Base-by-base conservation (phyloP, 2,113 vertebrate genomes). In the Bos indicus region DNA sequence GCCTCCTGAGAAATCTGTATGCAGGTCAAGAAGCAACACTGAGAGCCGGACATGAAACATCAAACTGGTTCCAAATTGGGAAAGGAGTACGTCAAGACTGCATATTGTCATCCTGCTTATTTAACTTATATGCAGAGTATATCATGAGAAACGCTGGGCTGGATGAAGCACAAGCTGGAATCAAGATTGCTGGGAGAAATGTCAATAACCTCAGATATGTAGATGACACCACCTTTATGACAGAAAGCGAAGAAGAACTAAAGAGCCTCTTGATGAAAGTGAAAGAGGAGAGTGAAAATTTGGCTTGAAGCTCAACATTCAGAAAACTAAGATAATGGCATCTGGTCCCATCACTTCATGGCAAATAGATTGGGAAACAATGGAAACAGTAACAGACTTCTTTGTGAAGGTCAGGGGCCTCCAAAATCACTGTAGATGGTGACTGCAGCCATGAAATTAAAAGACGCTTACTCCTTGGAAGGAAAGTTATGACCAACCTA, bases 361-460 rank as follows among this genome's bases (percentile, higher is more conserved):
- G 33, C 33, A 21, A 67, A 11, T n/a, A 67, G 17, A 67, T n/a
- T 16, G 33, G 16, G 33, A 67, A n/a, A 67, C 16, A n/a, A 5
- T 67, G 64, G 64, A 67, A 67, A 36, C 64, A 36, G 33, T 67
- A 33, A 67, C 33, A 67, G 33, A 67, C 16, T n/a, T 67, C 3
- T n/a, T n/a, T 5, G 26, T 46, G 8, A 4, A 7, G 16, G 33
- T 3, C 2, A 4, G 16, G 16, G 33, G 7, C 2, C 4, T 36
- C 33, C 33, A 67, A 36, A 67, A 67, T 36, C 33, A 67, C 8
- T 67, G 64, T 1, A 67, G 64, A 21, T 67, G 1, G 14, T 33
- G 33, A 67, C 64, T 67, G 17, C 33, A 36, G 64, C 64, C 64
- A 67, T 36, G 33, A 67, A 36, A 36, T 36, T 36, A 36, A 36